Conservation (phyloP, 2,797 vertebrate genomes). For the Myotis daubentonii region DNA sequence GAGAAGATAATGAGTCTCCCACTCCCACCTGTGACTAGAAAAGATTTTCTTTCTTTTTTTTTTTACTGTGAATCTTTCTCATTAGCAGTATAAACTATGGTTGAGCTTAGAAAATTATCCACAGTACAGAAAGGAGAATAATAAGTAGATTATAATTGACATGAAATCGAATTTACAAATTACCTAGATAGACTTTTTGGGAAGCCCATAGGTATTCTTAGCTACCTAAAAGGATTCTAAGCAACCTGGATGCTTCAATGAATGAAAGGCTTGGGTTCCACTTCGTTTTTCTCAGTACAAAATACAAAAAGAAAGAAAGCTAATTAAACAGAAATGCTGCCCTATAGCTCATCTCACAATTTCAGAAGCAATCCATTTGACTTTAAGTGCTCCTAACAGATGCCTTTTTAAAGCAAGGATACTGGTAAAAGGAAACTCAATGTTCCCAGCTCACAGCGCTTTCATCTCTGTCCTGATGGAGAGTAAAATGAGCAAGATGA, state of each 20-base stretch:
- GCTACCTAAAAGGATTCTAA: background rate
- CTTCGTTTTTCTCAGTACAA: slow-evolving; percentile 52
- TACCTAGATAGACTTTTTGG: background rate
- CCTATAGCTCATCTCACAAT: slow-evolving; percentile 49
- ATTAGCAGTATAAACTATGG: background rate
- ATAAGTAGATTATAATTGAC: slow-evolving; percentile 8
- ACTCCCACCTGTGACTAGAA: background rate
- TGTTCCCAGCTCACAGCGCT: slow-evolving; percentile 40
- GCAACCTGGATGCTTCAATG: background rate
- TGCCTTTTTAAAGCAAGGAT: slow-evolving; percentile 55
- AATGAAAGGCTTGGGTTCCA: background rate
- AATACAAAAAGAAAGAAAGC: slow-evolving; percentile 23
- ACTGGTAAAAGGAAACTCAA: slow-evolving; percentile 54
- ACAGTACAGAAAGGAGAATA: background rate
- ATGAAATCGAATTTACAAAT: slow-evolving; percentile 37
- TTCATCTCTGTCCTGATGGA: slow-evolving; percentile 25
- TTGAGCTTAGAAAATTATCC: background rate
- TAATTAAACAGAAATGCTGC: slow-evolving; percentile 65
- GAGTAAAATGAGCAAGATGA: background rate
- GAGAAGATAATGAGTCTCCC: background rate
- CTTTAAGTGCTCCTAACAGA: slow-evolving; percentile 66
- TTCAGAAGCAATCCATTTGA: slow-evolving; percentile 61
- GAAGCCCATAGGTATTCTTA: background rate
- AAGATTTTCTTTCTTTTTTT: background rate
- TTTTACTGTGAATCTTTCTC: slow-evolving; percentile 11